These are phyloP conservation scores for Thoracochromis brauschi DNA, from an alignment of 2,113 vertebrate species.

Conservation along the genomic window DNA sequence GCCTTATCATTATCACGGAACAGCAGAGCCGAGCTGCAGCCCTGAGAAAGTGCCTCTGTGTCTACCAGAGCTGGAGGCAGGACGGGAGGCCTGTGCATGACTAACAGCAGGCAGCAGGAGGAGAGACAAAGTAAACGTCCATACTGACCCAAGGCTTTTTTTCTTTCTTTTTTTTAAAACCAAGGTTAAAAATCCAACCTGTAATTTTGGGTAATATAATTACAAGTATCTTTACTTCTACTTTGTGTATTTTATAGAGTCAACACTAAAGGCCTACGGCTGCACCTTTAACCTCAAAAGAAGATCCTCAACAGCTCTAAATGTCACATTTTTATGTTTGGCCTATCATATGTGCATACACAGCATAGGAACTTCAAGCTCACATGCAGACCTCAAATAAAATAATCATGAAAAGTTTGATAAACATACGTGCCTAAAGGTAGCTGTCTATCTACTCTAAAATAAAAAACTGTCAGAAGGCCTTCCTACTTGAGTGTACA, in stretches of 20 bases:
- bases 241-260: neutral
- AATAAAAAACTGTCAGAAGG: neutral
- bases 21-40: constrained; percentile 32
- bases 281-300: neutral
- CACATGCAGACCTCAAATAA: neutral
- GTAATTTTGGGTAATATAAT: neutral
- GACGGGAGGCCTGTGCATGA: constrained; percentile 5
- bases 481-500: neutral
- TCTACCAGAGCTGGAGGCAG: constrained; percentile 8
- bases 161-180: neutral
- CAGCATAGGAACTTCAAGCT: neutral
- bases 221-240: neutral
- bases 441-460: neutral
- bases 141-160: neutral
- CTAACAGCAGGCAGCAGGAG: constrained; percentile 13
- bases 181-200: neutral
- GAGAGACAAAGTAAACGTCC: neutral
- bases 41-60: constrained; percentile 48
- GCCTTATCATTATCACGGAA: constrained; percentile 71
- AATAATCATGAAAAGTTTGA: neutral
- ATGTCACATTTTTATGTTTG: neutral
- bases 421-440: neutral
- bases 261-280: neutral
- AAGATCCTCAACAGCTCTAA: neutral
- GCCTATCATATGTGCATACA: neutral